Evolutionary conservation across 1,140 invertebrate species (phyloP), one percentile per base, ranked within the genome.

Genomic region (Drosophila micromelanica): DNA sequence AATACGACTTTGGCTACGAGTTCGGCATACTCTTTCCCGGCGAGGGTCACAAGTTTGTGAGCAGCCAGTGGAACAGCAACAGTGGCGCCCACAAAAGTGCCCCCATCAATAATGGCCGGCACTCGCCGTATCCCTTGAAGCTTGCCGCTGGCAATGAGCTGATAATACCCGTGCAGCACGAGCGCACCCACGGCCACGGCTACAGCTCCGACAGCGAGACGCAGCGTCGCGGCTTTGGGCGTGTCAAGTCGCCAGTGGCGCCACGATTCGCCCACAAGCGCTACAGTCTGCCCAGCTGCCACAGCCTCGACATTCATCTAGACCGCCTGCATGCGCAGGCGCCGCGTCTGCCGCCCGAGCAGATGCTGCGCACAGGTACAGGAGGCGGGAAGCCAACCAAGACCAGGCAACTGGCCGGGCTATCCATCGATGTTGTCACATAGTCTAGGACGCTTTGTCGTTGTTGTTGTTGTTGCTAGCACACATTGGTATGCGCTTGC

Each of bases 1-100:
- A 96, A 92, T 96, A 96, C 87, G 96, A 96, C 92, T 96, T 96
- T 84, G 96, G 96, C 63, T 96, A 96, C 90, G 96, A 96, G 90
- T 96, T 96, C 82, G 96, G 96, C 56, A 94, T 96, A 59, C 93
- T 96, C 30, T 92, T 95, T 37, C 95, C 96, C 5, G 95, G 95
- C 27, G 95, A 95, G 90, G 93, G 94, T 43, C 94, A 94, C 82
- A 93, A 93, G 70, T 92, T 92, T 9, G 84, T 93, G 32, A 91
- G 92, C 40, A 93, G 92, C 57, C 93, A 91, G 46, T 92, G 79
- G 69, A 93, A 89, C 52, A 94, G 65, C 55, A 69, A 73, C 20
- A 23, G 20, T 23, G 55, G 69, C 56, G 90, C 38, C 90, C 93
- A 56, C 93, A 93, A n/a, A 13, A 12, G 30, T 23, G 57, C 32